phyloP scores from a whole-genome alignment of 2,113 vertebrate genomes.

The Orientallactaga bullata region DNA sequence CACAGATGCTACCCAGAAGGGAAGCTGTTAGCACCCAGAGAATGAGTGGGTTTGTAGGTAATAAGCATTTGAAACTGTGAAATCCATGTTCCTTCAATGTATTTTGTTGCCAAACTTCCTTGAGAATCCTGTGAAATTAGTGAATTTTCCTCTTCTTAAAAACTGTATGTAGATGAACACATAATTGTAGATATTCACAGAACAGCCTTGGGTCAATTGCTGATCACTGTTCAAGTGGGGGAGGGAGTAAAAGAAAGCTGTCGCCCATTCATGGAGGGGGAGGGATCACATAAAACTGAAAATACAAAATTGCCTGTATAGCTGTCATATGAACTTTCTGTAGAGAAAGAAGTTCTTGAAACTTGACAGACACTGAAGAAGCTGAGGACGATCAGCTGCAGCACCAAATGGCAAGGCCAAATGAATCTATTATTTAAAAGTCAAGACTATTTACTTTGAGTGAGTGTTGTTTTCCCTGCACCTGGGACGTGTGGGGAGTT shows the following conservation, averaged over 20 bases:
- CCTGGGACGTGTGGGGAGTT: background rate
- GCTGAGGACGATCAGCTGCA: background rate
- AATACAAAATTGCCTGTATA: background rate
- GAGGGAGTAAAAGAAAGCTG: background rate
- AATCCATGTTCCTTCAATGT: background rate
- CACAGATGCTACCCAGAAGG: background rate
- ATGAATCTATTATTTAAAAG: background rate
- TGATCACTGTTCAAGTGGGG: background rate
- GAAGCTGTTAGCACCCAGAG: background rate
- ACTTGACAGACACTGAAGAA: background rate
- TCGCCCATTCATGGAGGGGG: background rate
- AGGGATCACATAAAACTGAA: conserved; percentile 9
- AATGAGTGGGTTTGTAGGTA: background rate
- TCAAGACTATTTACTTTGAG: conserved; percentile 33
- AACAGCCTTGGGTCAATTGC: background rate
- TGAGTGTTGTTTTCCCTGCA: background rate
- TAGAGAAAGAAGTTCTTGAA: background rate
- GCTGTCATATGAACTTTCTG: conserved; percentile 45
- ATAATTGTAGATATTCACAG: background rate
- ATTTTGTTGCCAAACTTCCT: conserved; percentile 28
- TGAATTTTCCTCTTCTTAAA: background rate
- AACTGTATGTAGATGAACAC: background rate
- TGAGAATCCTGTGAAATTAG: conserved; percentile 26
- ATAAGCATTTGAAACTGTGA: background rate
- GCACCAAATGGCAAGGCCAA: background rate